These are phyloP conservation scores for Timema podura DNA, from an alignment of 2,888 invertebrate genomes.

Conservation along the genomic window DNA sequence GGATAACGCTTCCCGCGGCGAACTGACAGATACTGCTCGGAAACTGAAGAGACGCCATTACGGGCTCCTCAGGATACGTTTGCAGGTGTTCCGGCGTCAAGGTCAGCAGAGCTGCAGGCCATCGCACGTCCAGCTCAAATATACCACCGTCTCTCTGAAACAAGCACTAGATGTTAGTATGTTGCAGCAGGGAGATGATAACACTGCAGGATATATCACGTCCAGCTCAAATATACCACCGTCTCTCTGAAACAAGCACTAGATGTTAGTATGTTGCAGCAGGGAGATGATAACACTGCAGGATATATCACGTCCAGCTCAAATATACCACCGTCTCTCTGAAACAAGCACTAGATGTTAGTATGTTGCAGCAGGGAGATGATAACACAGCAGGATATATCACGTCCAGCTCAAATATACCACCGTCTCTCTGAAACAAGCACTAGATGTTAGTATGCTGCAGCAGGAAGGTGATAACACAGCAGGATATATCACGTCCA, in stretches of 20 bases:
- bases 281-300: conserved; percentile 47
- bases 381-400: too few relatives aligned
- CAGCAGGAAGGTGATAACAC: too few relatives aligned
- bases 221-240: conserved; percentile 68
- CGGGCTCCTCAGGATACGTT: conserved; percentile 73
- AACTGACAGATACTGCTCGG: conserved; percentile 65
- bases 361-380: too few relatives aligned
- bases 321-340: conserved; percentile 54
- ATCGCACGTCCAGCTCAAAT: conserved; percentile 73
- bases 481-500: too few relatives aligned
- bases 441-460: neutral
- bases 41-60: conserved; percentile 71
- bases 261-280: neutral
- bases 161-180: neutral
- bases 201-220: conserved; percentile 78
- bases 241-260: conserved; percentile 34
- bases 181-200: too few relatives aligned
- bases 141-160: conserved; percentile 49
- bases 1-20: conserved; percentile 47
- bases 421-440: conserved; percentile 41
- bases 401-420: conserved; percentile 72
- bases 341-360: conserved; percentile 34
- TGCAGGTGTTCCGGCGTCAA: conserved; percentile 71
- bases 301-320: conserved; percentile 79
- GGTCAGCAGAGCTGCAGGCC: conserved; percentile 70